Base-by-base conservation (phyloP, 2,797 vertebrate species). In the Picus viridis region DNA sequence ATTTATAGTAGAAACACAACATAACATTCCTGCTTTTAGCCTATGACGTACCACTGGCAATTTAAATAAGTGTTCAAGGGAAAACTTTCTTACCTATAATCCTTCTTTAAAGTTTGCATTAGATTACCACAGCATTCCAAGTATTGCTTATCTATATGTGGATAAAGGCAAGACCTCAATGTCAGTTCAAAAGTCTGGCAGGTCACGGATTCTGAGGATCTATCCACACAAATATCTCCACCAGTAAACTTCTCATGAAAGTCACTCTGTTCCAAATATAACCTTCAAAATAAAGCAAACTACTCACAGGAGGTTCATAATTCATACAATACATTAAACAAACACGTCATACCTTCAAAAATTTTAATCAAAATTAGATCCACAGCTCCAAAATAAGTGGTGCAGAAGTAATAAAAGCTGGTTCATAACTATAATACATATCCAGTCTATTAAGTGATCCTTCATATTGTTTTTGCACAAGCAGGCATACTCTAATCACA, bases 111-210 rank as follows among this genome's bases (percentile, higher is more conserved):
- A 10, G 99, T 99, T 92, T 97, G 98, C 99, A 99, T 99, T 88
- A 99, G 98, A 96, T 99, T 99, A 45, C 99, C 99, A 89, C 99
- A 99, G 97, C 99, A 99, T 91, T 99, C 98, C 15, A 99, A 97
- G 96, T 99, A 99, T 29, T 99, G 97, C 89, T 97, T 98, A 95
- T 99, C 97, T 86, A 99, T 99, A 94, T 99, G 99, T 2, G 99
- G 99, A 92, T 99, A 99, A 90, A 99, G 98, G 80, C 99, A 99
- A 86, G 98, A 99, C 30, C 99, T 98, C 94, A 99, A 81, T 0
- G 99, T 99, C 90, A 99, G 98, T 94, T 99, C 99, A 22, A 99
- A 99, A 2, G 99, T 99, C 96, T 99, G 99, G 96, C 99, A 99
- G 3, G 99, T 99, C 95, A 99, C 99, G 0, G 99, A 98, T 97